Base-by-base conservation (phyloP, 2,113 vertebrate genomes). In the Psilopsiagon aurifrons region DNA sequence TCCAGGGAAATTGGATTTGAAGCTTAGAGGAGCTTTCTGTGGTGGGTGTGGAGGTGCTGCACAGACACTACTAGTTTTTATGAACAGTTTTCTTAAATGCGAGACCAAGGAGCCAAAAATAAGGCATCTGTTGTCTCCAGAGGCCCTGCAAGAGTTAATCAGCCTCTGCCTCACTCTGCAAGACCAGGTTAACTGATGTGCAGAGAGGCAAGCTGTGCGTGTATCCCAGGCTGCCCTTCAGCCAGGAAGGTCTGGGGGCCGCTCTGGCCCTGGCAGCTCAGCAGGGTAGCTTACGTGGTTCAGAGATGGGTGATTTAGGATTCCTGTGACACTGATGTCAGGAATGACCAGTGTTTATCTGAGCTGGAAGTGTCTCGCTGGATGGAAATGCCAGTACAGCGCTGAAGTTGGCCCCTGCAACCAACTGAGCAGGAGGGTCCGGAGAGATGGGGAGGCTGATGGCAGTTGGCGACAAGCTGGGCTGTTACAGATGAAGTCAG, bases 391-490 rank as follows among this genome's bases (percentile, higher is more conserved):
- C 25, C 43, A 47, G 24, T 27, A 5, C 57, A 49, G 64, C 1
- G 1, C 23, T 55, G 68, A 27, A 19, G 27, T 7, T 47, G 59
- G 31, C 20, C 17, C 41, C 41, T 41, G 69, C n/a, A 64, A 35
- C 31, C 18, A 10, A 4, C 46, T 17, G 57, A 66, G 57, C 74
- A 81, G 57, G 33, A 31, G 51, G 10, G 31, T 22, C 39, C 20
- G 19, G 52, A 62, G 63, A 49, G 37, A 7, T 0, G 0, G 10
- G 20, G 18, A 39, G 28, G 13, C 2, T 6, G 5, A 33, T 69
- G 66, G 29, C 54, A 47, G 28, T 69, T 62, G 25, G 54, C 35
- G 74, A n/a, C 5, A 0, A 44, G 27, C 90, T 51, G 28, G 13
- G 37, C 47, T 63, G 80, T 84, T 77, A 7, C 2, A 37, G n/a